These are phyloP conservation scores for Anser brachyrhynchus DNA, from an alignment of 2,113 vertebrate genomes.

Conservation along the genomic window DNA sequence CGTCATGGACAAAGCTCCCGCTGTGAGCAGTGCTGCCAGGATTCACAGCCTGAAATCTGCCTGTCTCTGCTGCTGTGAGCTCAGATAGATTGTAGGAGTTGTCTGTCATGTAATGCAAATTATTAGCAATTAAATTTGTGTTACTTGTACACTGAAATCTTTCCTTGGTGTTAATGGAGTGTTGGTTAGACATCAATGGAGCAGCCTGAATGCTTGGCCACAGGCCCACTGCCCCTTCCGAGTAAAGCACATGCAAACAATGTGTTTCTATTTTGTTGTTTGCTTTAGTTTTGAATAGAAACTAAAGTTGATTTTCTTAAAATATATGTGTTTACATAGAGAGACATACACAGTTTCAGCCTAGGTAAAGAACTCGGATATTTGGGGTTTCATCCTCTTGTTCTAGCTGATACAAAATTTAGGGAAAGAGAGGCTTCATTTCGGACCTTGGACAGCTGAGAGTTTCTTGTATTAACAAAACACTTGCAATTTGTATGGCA, in stretches of 20 bases:
- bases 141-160: not conserved
- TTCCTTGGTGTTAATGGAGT: not conserved
- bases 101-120: not conserved
- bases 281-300: not conserved
- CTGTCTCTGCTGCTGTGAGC: not conserved
- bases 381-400: not conserved
- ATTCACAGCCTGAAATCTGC: not conserved
- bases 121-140: not conserved
- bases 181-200: not conserved
- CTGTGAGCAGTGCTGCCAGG: not conserved
- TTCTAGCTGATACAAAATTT: not conserved
- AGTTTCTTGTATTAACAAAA: not conserved
- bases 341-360: not conserved
- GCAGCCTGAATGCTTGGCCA: not conserved
- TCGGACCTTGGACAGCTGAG: not conserved
- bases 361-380: not conserved
- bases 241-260: not conserved
- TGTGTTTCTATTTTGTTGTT: fast-evolving
- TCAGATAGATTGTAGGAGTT: not conserved
- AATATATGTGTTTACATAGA: not conserved
- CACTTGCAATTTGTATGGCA: fast-evolving
- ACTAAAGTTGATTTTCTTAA: not conserved
- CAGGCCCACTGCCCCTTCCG: not conserved
- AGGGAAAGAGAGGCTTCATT: not conserved
- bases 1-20: fast-evolving